These are phyloP conservation scores for Parnassius smintheus DNA, from an alignment of 2,888 invertebrate species.

Conservation along the genomic window DNA sequence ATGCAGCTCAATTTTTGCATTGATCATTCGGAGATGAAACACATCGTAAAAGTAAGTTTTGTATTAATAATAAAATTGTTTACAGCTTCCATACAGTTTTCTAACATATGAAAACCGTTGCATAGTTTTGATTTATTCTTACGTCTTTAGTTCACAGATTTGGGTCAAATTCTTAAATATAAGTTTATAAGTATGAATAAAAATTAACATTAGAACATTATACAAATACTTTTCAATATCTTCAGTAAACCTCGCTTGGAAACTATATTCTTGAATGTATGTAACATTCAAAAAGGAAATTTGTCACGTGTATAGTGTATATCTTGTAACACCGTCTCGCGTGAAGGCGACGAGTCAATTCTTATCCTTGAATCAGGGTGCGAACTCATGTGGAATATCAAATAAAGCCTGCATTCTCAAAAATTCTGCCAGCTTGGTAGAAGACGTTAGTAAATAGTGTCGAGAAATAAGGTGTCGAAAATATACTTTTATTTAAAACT, in stretches of 20 bases:
- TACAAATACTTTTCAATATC: conserved; percentile 25
- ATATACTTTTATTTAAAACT: conserved; percentile 2
- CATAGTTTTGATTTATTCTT: not conserved
- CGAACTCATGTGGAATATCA: conserved; percentile 61
- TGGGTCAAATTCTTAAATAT: not conserved
- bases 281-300: conserved; percentile 26
- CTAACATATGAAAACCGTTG: conserved; percentile 33
- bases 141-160: not conserved
- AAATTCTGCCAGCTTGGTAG: conserved; percentile 34
- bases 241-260: conserved; percentile 24
- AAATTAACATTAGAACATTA: not conserved
- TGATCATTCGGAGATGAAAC: conserved; percentile 49
- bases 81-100: conserved; percentile 47
- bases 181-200: not conserved
- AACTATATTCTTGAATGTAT: conserved; percentile 22
- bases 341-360: conserved; percentile 56
- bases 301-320: conserved; percentile 24
- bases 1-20: conserved; percentile 33
- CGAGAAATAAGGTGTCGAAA: conserved; percentile 8
- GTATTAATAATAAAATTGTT: conserved; percentile 65
- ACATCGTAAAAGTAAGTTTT: conserved; percentile 70
- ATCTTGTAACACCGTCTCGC: conserved; percentile 26
- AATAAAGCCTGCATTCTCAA: conserved; percentile 45
- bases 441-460: conserved; percentile 28
- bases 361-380: conserved; percentile 56